Base-by-base conservation (phyloP, 1,140 invertebrate species). In the Bombus fervidus region DNA sequence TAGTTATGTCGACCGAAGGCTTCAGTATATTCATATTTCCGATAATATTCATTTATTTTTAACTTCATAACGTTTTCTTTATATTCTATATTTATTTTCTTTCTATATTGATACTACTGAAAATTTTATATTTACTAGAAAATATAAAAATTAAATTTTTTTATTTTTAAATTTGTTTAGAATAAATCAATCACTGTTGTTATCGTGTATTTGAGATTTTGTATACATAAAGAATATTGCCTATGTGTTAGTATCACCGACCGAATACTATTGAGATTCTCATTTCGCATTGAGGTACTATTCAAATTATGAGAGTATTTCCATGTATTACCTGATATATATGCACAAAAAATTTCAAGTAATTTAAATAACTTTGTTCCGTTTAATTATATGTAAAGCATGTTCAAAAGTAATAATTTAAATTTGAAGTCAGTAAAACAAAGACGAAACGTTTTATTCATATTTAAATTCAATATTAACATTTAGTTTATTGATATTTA, bases 121-220 rank as follows among this genome's bases (percentile, higher is more conserved):
- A 43, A 76, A 72, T 28, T n/a, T 69, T 34, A 76, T 68, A 28
- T 87, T 81, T 75, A 47, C 3, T 12, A 12, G 28, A 73, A 10
- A 83, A 64, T 78, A 34, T 25, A 53, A 22, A 53, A 53, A 2
- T 53, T 8, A 8, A 8, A 53, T 18, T 22, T 53, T 8, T 53
- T 53, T 53, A 53, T 53, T 53, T 53, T 53, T 53, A 53, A 77
- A 66, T 15, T 31, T 66, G n/a, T 66, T 31, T 31, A 66, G 13
- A 18, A 31, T 66, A 31, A 66, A 66, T 15, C 25, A 13, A n/a
- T n/a, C 28, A n/a, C 59, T 62, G 0, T 28, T 13, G 59, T 62
- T 62, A 62, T 62, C 28, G n/a, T 13, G 28, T n/a, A 62, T 62
- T 62, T 62, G 59, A 12, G 1, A 62, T 62, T 62, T 62, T 12